These are phyloP conservation scores for Podarcis siculus DNA, from an alignment of 2,797 vertebrate genomes.

Conservation along the genomic window DNA sequence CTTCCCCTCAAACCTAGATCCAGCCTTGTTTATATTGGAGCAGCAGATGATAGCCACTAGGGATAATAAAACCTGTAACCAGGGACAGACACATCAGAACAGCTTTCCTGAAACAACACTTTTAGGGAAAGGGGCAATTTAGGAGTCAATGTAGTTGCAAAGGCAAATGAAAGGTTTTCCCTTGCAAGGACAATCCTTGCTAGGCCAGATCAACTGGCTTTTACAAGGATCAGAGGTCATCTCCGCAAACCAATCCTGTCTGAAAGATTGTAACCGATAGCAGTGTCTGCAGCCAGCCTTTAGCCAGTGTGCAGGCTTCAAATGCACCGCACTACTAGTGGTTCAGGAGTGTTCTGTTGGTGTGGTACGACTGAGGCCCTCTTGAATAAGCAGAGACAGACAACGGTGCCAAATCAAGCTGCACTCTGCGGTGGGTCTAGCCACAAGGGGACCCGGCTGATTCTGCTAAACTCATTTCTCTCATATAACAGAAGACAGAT, in stretches of 20 bases:
- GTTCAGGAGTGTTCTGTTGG: fast-evolving
- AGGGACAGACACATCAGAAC: background rate
- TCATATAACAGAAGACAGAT: conserved; percentile 66
- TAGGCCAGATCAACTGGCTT: conserved; percentile 33
- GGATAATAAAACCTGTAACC: background rate
- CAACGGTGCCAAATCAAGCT: conserved; percentile 53
- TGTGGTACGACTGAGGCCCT: conserved; percentile 26
- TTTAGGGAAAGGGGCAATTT: background rate
- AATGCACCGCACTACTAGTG: background rate
- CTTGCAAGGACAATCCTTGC: background rate
- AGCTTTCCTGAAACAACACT: background rate
- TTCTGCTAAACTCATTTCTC: conserved; percentile 72
- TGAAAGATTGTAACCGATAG: background rate
- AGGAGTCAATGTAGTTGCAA: background rate
- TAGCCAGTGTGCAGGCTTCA: background rate
- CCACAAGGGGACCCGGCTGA: conserved; percentile 61
- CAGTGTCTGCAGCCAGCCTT: conserved; percentile 10
- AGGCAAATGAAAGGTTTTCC: background rate
- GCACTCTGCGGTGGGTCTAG: conserved; percentile 60
- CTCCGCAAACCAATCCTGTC: background rate
- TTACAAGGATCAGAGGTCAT: conserved; percentile 13
- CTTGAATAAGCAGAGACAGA: conserved; percentile 35
- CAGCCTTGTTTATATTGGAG: background rate
- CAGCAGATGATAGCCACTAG: background rate
- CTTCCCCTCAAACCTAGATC: background rate